Evolutionary conservation across 2,888 invertebrate genomes (phyloP), one percentile per base, ranked within the genome.

Genomic region (Atethmia centrago): DNA sequence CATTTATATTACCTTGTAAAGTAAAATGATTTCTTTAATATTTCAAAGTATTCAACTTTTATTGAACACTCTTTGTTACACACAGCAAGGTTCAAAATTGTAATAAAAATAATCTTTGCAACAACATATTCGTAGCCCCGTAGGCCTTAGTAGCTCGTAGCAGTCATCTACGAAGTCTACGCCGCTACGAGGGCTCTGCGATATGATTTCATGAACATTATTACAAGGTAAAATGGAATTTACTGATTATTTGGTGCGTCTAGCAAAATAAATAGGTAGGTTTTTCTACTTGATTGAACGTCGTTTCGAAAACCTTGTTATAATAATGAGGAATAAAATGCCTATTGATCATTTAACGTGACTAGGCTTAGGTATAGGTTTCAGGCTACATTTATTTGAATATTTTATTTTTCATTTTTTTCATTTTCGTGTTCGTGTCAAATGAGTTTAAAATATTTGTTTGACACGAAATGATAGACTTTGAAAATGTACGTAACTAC

Each of bases 111-210:
- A 74, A 72, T 42, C 21, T 36, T 59, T 25, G 12, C 25, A 21
- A 63, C 31, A 51, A 63, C 25, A 45, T 72, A 42, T 67, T 77
- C 45, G 73, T 45, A 66, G 68, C 51, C 12, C 0, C 4, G 36
- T 36, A 31, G 31, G 31, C 25, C 77, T 67, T 77, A 77, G 72
- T 40, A 66, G 31, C 19, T 73, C 66, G 72, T 36, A 77, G 51
- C 53, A 45, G 19, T 36, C 12, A 14, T 19, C 45, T 47, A 67
- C 45, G 68, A 7, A 62, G 42, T 40, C 40, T 70, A 65, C 36
- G n/a, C 66, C 45, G 28, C 45, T 77, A 53, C 73, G 77, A 73
- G 67, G 77, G 77, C 28, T 53, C 73, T 77, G 45, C 51, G 42
- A 66, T n/a, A 28, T 76, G 16, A 53, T 42, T 19, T 51, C 12